A percentile compares a stretch with the other conserved stretches of the same genome.
Conservation (phyloP, 2,113 vertebrate genomes). For the Eptatretus burgeri region DNA sequence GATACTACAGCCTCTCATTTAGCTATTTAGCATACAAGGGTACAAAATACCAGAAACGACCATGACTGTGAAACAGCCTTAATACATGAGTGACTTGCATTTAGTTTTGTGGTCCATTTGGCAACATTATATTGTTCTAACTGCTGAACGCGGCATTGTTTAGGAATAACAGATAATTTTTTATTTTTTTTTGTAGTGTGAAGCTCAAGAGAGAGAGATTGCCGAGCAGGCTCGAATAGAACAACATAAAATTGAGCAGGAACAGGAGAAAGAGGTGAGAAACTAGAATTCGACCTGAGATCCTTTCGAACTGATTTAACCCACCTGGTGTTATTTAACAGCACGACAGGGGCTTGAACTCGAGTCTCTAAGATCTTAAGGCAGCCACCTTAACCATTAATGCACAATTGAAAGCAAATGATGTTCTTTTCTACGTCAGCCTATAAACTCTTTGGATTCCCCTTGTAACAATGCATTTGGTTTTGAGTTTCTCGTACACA, state of each 20-base stretch:
- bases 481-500: too few species aligned
- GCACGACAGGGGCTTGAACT: neutral
- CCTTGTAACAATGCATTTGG: too few species aligned
- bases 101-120: too few species aligned
- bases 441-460: neutral
- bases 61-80: too few species aligned
- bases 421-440: neutral
- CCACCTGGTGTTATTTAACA: neutral
- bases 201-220: conserved; percentile 82
- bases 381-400: conserved; percentile 6
- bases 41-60: too few species aligned
- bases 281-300: neutral
- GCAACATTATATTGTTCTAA: too few species aligned
- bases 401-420: conserved; percentile 6
- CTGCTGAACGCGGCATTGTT: too few species aligned
- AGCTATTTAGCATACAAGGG: too few species aligned
- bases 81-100: too few species aligned
- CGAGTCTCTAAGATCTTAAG: neutral
- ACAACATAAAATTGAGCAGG: conserved; percentile 70
- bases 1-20: too few species aligned
- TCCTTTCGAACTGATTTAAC: neutral
- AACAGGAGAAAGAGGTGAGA: conserved; percentile 76
- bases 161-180: too few species aligned
- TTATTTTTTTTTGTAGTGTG: conserved; percentile 25
- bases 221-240: conserved; percentile 79